Percentiles rank a stretch among this genome's conserved stretches.
phyloP scores from a whole-genome alignment of 2,888 invertebrate species.

The Synanthedon formicaeformis region DNA sequence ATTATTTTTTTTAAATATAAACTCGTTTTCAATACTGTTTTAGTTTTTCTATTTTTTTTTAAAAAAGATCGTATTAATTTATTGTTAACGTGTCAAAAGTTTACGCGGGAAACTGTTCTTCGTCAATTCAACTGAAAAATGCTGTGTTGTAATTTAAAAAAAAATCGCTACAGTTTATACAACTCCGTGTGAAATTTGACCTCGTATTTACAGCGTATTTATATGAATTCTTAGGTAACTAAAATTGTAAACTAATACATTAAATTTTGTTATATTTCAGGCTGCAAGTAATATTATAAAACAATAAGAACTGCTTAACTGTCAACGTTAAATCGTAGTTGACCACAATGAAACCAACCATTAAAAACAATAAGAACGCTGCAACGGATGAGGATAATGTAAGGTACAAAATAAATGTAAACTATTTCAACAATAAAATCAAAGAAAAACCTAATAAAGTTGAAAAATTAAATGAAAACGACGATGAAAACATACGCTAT shows the following conservation, averaged over 20 bases:
- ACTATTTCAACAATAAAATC: slow-evolving; percentile 36
- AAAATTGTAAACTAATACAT: no score
- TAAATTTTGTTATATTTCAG: no score
- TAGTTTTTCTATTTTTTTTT: background rate
- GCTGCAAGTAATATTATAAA: no score
- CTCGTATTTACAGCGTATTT: no score
- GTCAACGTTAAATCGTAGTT: slow-evolving; percentile 20
- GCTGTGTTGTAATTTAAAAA: no score
- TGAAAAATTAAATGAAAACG: slow-evolving; percentile 13
- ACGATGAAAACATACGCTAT: slow-evolving; percentile 47
- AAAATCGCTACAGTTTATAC: no score
- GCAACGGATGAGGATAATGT: slow-evolving; percentile 48
- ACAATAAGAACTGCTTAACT: no score
- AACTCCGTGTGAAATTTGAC: no score
- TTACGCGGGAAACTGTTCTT: background rate
- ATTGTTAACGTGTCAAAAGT: background rate
- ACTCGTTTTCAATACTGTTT: background rate
- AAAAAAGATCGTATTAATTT: background rate
- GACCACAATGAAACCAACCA: slow-evolving; percentile 18
- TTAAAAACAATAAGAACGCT: slow-evolving; percentile 19
- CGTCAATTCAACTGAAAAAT: no score
- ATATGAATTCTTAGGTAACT: no score
- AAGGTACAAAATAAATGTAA: slow-evolving; percentile 48
- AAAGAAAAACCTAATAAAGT: slow-evolving; percentile 21
- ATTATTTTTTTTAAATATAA: no score